Percentiles rank a stretch among this genome's conserved stretches.
Evolutionary conservation across 1,140 invertebrate species (phyloP).

Genomic region (Drosophila takahashii): DNA sequence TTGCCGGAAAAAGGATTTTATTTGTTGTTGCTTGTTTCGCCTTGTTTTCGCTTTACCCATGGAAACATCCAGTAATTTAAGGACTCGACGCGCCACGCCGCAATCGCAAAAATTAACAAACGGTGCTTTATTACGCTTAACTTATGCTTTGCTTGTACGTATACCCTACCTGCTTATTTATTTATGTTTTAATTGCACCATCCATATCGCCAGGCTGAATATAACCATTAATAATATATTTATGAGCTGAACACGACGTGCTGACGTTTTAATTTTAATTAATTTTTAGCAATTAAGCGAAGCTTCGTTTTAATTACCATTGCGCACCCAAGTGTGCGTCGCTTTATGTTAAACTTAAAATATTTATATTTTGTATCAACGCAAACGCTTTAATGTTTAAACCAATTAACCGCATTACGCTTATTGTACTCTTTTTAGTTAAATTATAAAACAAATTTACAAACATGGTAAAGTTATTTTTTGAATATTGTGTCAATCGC

Average conservation of each 20-base stretch:
- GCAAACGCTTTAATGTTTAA: constrained; percentile 46
- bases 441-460: constrained; percentile 38
- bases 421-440: constrained; percentile 38
- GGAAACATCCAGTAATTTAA: constrained; percentile 48
- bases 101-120: constrained; percentile 37
- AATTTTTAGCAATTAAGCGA: constrained; percentile 35
- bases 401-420: constrained; percentile 45
- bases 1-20: constrained; percentile 42
- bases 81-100: constrained; percentile 34
- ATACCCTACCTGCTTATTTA: constrained; percentile 47
- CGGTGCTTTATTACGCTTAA: constrained; percentile 44
- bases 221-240: constrained; percentile 33
- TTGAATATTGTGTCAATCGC: constrained; percentile 74
- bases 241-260: constrained; percentile 45
- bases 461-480: constrained; percentile 46
- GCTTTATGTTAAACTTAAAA: constrained; percentile 6
- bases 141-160: constrained; percentile 51
- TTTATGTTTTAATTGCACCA: constrained; percentile 50
- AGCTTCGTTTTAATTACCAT: constrained; percentile 23
- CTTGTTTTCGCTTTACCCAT: constrained; percentile 43
- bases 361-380: constrained; percentile 13
- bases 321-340: background rate
- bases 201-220: constrained; percentile 21
- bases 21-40: constrained; percentile 56
- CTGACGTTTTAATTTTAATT: constrained; percentile 45